A percentile compares a stretch with the other conserved stretches of the same genome.
Conservation (phyloP, 2,113 vertebrate species). For the Siniperca chuatsi region DNA sequence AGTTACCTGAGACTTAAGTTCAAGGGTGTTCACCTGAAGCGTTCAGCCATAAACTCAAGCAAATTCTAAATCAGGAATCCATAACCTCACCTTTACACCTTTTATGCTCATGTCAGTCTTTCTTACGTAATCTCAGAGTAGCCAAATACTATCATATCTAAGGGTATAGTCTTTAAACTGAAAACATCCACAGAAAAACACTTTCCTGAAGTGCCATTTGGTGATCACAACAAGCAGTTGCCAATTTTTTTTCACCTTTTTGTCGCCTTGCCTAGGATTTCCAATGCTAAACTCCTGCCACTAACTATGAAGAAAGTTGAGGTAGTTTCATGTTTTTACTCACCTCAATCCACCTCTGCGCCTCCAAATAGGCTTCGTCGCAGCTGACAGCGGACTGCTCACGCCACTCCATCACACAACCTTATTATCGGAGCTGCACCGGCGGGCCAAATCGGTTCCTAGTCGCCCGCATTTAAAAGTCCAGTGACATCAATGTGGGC, state of each 20-base stretch:
- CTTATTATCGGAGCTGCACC: constrained; percentile 27
- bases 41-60: constrained; percentile 5
- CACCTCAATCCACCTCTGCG: constrained; percentile 94
- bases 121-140: not conserved
- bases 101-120: not conserved
- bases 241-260: not conserved
- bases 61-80: not conserved
- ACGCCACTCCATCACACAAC: constrained; percentile 86
- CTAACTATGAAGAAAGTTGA: not conserved
- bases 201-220: not conserved
- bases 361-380: constrained; percentile 87
- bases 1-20: too few relatives aligned
- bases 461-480: not conserved
- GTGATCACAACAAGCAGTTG: not conserved
- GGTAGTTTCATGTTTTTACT: constrained; percentile 56
- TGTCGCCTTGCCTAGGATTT: not conserved
- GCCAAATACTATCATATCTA: not conserved
- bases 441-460: constrained; percentile 13
- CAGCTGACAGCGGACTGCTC: constrained; percentile 84
- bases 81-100: not conserved
- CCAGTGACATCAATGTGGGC: constrained; percentile 5
- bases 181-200: not conserved
- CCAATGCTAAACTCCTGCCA: not conserved
- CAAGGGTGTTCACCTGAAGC: too few relatives aligned
- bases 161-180: not conserved